Base-by-base conservation (phyloP, 2,797 vertebrate genomes). In the Paguma larvata region DNA sequence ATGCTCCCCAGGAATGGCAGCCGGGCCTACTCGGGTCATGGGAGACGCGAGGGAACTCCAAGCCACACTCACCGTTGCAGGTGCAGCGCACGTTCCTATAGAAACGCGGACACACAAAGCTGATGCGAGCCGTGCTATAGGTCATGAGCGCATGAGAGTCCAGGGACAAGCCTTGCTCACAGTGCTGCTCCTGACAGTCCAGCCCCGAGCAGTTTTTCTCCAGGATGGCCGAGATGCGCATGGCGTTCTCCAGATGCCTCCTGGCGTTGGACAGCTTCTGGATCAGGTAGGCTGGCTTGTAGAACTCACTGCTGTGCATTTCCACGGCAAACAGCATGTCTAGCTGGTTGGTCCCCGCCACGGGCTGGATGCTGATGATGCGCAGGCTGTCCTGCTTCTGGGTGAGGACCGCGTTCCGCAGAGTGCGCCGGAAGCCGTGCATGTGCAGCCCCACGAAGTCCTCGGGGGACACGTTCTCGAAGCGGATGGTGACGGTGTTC, bases 171-270 rank as follows among this genome's bases (percentile, higher is more conserved):
- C 98, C 99, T 98, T 99, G 99, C 91, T 99, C 99, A 44, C 99
- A 99, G 96, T 99, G 99, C 0, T 99, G 99, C 2, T 99, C 99
- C 21, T 99, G 99, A 96, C 99, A 99, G 97, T 99, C 99, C 97
- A 99, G 98, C 48, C 99, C 99, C 0, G 99, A 99, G 97, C 99
- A 99, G 99, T 99, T 99, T 98, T 99, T 99, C 93, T 99, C 99
- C 96, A 99, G 97, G 98, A 99, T 99, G 78, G 99, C 99, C 0
- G 99, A 99, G 97, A 99, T 99, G 41, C 99, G 98, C 96, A 99
- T 99, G 87, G 99, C 98, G 80, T 99, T 99, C 98, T 99, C 99
- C 98, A 99, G 99, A 94, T 99, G 99, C 94, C 99, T 98, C 85
- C 99, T 99, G 0, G 99, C 99, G 0, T 99, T 99, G 86, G 99